A percentile compares a stretch with the other conserved stretches of the same genome.
Evolutionary conservation across 2,113 vertebrate species (phyloP).

Genomic region (Nothoprocta perdicaria): DNA sequence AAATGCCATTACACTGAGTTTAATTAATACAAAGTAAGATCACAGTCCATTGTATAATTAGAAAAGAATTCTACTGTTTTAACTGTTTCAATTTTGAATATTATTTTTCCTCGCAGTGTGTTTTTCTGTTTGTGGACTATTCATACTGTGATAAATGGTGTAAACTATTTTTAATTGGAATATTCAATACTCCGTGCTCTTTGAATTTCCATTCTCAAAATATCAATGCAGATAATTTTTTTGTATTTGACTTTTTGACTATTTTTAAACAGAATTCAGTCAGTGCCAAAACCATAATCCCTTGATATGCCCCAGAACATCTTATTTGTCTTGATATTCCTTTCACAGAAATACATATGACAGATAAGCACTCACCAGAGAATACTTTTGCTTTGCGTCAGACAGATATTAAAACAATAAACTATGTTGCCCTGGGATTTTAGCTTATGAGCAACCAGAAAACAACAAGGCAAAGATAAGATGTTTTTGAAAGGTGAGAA

Average conservation of each 20-base stretch:
- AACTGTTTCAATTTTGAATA: slow-evolving; percentile 45
- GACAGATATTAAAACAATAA: slow-evolving; percentile 88
- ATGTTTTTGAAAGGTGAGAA: slow-evolving; percentile 75
- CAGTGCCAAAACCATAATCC: slow-evolving; percentile 45
- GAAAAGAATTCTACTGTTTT: slow-evolving; percentile 41
- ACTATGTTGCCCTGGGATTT: slow-evolving; percentile 78
- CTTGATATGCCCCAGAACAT: slow-evolving; percentile 66
- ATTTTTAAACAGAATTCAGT: slow-evolving; percentile 31
- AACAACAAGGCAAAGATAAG: slow-evolving; percentile 79
- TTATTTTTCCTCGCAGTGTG: background rate
- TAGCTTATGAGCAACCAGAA: slow-evolving; percentile 51
- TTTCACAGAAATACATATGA: slow-evolving; percentile 80
- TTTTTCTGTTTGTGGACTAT: background rate
- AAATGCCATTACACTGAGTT: slow-evolving; percentile 62
- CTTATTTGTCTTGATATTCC: slow-evolving; percentile 83
- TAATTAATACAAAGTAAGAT: slow-evolving; percentile 68
- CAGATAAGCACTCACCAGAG: slow-evolving; percentile 82
- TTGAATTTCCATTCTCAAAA: background rate
- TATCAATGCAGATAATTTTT: background rate
- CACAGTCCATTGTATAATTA: slow-evolving; percentile 36
- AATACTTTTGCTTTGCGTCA: slow-evolving; percentile 76
- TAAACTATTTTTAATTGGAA: background rate
- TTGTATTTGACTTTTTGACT: slow-evolving; percentile 15
- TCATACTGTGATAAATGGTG: background rate
- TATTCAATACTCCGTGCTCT: background rate